Evolutionary conservation across 2,888 invertebrate species (phyloP), one percentile per base, ranked within the genome.

Genomic region (Tricholauxania praeusta): DNA sequence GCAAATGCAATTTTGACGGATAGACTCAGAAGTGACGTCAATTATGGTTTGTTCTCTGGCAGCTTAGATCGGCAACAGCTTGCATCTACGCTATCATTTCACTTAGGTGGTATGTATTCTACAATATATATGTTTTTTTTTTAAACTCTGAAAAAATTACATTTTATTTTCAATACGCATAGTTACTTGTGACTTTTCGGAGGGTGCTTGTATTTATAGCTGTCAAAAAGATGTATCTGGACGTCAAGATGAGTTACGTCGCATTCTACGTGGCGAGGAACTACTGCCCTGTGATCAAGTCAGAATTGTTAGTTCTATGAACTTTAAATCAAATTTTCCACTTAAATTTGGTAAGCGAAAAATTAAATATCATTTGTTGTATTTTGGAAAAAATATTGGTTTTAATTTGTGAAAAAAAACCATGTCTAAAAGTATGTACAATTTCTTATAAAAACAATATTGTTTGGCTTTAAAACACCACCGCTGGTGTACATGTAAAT

Each of bases 131-230:
- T 15, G 12, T 28, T 15, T 53, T 51, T 32, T 48, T 12, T 12
- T 55, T 28, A 5, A 19, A 53, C 8, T 3, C 47, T 19, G 49
- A 12, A 12, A 63, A 63, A 63, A 48, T 7, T 22, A 32, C 22
- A 39, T 8, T 39, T 39, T 39, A 10, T 0, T 39, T 10, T 49
- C 53, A 39, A 66, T 55, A 66, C 67, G 85, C 85, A 72, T 75
- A 88, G 88, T 88, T 78, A 85, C 86, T 7, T 88, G 88, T 74
- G 77, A 83, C 32, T 80, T 83, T 32, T 76, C 77, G 3, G 75
- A 84, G 69, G 87, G 87, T 77, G 82, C 84, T 62, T 89, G 89
- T 75, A 87, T 88, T 1, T 82, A 85, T 75, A 82, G 88, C 59
- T 88, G 88, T 75, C 84, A 85, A 51, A 72, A 73, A 8, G 78